Evolutionary conservation across 2,113 vertebrate species (phyloP).

Genomic region (Lipophrys pholis): DNA sequence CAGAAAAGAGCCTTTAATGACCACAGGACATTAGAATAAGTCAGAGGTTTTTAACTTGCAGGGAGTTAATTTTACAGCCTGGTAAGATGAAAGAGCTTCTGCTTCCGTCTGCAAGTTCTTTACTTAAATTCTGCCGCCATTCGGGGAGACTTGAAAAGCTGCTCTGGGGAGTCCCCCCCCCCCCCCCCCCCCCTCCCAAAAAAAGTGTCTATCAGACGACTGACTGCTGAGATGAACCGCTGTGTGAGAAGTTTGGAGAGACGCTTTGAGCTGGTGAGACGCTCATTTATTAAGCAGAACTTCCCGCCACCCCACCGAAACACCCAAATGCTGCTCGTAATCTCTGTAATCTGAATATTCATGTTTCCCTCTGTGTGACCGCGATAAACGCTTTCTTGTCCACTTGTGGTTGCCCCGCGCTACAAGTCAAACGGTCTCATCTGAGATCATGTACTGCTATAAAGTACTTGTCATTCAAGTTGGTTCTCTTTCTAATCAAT

Average conservation of each 20-base stretch:
- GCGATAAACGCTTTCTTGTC: not conserved
- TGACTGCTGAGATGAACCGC: constrained; percentile 33
- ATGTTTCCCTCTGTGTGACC: constrained; percentile 18
- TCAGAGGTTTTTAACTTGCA: not conserved
- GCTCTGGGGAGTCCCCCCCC: constrained; percentile 30
- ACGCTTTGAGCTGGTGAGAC: not conserved
- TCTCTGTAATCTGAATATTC: constrained; percentile 6
- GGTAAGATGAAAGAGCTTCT: constrained; percentile 22
- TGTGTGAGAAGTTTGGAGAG: constrained; percentile 7
- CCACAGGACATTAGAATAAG: not conserved
- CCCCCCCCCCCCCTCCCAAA: too few relatives aligned
- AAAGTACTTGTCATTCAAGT: constrained; percentile 54
- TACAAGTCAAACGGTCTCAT: constrained; percentile 21
- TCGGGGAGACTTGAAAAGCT: constrained; percentile 32
- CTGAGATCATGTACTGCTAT: constrained; percentile 40
- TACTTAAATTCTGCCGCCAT: constrained; percentile 23
- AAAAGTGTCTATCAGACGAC: not conserved
- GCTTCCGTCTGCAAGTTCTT: constrained; percentile 17
- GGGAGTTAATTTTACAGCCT: constrained; percentile 8
- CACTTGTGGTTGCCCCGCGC: too few relatives aligned
- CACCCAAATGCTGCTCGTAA: not conserved
- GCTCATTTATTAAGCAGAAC: constrained; percentile 9
- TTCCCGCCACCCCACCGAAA: not conserved
- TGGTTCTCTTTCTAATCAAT: constrained; percentile 76
- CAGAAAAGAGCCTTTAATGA: constrained; percentile 3